These are phyloP conservation scores for Triplophysa bombifrons DNA, from an alignment of 2,797 vertebrate species.

Conservation along the genomic window DNA sequence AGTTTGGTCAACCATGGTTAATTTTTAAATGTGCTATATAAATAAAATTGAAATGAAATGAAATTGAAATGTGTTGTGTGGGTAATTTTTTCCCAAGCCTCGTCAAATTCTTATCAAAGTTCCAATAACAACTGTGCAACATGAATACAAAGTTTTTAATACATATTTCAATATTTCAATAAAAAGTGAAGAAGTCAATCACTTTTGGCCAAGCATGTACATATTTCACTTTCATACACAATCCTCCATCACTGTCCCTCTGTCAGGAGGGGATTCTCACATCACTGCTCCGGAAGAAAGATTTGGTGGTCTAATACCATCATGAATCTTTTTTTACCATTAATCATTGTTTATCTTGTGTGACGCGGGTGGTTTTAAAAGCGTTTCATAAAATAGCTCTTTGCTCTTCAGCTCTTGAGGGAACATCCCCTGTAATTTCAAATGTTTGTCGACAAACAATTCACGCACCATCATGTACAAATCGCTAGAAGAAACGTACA, in stretches of 20 bases:
- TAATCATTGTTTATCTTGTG: conserved; percentile 47
- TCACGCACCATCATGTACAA: conserved; percentile 22
- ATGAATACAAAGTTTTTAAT: too few relatives aligned
- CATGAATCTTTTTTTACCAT: conserved; percentile 34
- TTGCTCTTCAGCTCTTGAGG: conserved; percentile 39
- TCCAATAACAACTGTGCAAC: too few relatives aligned
- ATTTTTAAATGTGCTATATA: too few relatives aligned
- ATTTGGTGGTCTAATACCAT: conserved; percentile 41
- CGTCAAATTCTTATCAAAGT: too few relatives aligned
- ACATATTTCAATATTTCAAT: too few relatives aligned
- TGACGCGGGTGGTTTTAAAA: conserved; percentile 49
- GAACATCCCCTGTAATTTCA: conserved; percentile 40
- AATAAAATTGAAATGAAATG: too few relatives aligned
- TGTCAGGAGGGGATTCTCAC: not conserved
- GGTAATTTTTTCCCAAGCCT: too few relatives aligned
- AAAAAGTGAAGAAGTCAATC: too few relatives aligned
- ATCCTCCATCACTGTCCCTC: not conserved
- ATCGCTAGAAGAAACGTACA: not conserved
- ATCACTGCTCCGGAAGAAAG: conserved; percentile 8
- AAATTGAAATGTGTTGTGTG: too few relatives aligned
- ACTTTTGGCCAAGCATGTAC: not conserved
- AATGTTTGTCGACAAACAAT: conserved; percentile 60
- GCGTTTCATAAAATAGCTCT: conserved; percentile 43
- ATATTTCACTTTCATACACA: not conserved
- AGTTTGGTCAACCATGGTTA: too few relatives aligned